A percentile compares a stretch with the other conserved stretches of the same genome.
Evolutionary conservation across 2,797 vertebrate genomes (phyloP).

Genomic region (Cyclura pinguis): DNA sequence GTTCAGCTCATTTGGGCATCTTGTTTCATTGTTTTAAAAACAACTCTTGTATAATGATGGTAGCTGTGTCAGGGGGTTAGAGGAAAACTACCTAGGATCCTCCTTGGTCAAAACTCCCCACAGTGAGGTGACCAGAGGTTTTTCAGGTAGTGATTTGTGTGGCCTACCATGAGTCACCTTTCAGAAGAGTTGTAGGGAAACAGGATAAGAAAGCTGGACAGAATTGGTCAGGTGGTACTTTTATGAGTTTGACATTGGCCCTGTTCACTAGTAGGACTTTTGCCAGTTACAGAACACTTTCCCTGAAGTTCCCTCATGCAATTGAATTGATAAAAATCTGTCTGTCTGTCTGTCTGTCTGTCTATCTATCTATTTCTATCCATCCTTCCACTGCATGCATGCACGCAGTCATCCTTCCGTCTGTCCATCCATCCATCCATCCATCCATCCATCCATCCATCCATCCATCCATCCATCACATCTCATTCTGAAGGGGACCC

Average conservation of each 20-base stretch:
- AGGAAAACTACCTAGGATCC: not conserved
- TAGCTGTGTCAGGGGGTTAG: not conserved
- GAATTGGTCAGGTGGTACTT: not conserved
- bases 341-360: too few relatives aligned
- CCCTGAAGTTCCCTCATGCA: not conserved
- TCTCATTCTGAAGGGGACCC: too few relatives aligned
- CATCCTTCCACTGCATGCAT: too few relatives aligned
- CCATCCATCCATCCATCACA: too few relatives aligned
- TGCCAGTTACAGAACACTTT: not conserved
- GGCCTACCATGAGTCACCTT: not conserved
- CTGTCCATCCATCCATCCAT: too few relatives aligned
- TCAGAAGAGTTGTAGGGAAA: not conserved
- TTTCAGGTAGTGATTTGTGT: not conserved
- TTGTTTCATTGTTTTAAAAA: not conserved
- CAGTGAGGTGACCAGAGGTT: too few relatives aligned
- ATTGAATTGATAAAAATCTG: not conserved
- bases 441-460: too few relatives aligned
- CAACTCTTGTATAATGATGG: not conserved
- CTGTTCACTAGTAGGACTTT: not conserved
- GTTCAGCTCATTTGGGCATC: not conserved
- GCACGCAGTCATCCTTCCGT: too few relatives aligned
- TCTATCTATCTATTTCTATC: too few relatives aligned
- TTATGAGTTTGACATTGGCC: too few relatives aligned
- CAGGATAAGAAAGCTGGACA: not conserved
- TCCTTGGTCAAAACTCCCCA: not conserved